A percentile compares a stretch with the other conserved stretches of the same genome.
Conservation (phyloP, 2,888 invertebrate genomes). For the Baccha elongata region DNA sequence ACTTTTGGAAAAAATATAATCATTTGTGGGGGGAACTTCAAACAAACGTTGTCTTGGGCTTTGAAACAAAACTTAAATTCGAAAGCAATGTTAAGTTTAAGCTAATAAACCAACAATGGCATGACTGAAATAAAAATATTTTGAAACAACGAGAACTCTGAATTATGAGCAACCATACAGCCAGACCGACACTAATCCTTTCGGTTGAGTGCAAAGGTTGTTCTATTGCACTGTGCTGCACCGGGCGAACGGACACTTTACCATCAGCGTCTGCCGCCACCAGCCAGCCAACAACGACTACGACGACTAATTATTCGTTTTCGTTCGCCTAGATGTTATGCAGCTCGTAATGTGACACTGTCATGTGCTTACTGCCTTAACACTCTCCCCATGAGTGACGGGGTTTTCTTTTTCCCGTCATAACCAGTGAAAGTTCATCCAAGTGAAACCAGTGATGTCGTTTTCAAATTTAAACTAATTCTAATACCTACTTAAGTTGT, state of each 20-base stretch:
- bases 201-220: conserved; percentile 64
- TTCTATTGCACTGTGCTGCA: conserved; percentile 45
- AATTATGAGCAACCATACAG: conserved; percentile 42
- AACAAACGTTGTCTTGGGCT: too few species aligned
- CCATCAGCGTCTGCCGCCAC: not conserved
- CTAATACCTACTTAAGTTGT: too few species aligned
- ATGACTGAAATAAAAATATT: too few species aligned
- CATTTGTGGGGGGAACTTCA: too few species aligned
- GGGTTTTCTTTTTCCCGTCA: conserved; percentile 43
- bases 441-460: conserved; percentile 20
- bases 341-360: conserved; percentile 61
- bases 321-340: conserved; percentile 53
- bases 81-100: too few species aligned
- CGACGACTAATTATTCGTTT: conserved; percentile 57
- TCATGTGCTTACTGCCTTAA: conserved; percentile 31
- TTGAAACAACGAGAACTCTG: conserved; percentile 35
- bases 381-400: conserved; percentile 10
- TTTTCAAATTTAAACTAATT: too few species aligned
- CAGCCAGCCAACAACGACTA: too few species aligned
- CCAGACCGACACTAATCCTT: conserved; percentile 60
- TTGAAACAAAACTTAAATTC: too few species aligned
- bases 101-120: too few species aligned
- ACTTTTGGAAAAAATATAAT: too few species aligned
- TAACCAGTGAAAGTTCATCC: conserved; percentile 29
- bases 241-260: not conserved